Evolutionary conservation across 2,113 vertebrate genomes (phyloP), one percentile per base, ranked within the genome.

Genomic region (Etheostoma spectabile): DNA sequence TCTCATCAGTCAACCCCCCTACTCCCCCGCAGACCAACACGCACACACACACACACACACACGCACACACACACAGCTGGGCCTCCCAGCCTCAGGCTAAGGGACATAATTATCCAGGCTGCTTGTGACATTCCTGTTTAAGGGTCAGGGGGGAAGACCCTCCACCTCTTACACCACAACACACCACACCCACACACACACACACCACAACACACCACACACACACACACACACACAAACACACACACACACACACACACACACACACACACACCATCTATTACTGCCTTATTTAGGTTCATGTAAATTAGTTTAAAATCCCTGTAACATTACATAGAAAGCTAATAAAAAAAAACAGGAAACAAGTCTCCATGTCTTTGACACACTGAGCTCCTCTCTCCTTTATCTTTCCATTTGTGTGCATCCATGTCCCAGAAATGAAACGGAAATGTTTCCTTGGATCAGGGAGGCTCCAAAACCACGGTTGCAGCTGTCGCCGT

Each of bases 81-180:
- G 59, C 73, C 61, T 80, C n/a, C 74, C 79, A 82, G 65, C 70
- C 89, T 87, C 85, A 90, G 83, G 83, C 88, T 53, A 71, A 77
- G 84, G 90, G 80, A 90, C 92, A 86, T 90, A 93, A 92, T 95
- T 94, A 93, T 92, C 93, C 94, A 89, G 90, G 83, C 92, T 92
- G 93, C 84, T 92, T 88, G 90, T 89, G 93, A 92, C 93, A 92
- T 93, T 91, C 90, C 93, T 90, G 93, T 93, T 91, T 91, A 93
- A 95, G 95, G 96, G 95, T 95, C 93, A 94, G 82, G 93, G 93
- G 62, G 90, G 15, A 93, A 59, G 63, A 65, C 92, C 89, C 94
- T 91, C 82, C n/a, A n/a, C n/a, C n/a, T n/a, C n/a, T n/a, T n/a
- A n/a, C n/a, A n/a, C n/a, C n/a, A n/a, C n/a, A n/a, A n/a, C n/a